These are phyloP conservation scores for Megathymus violae DNA, from an alignment of 1,140 invertebrate species.

Conservation along the genomic window DNA sequence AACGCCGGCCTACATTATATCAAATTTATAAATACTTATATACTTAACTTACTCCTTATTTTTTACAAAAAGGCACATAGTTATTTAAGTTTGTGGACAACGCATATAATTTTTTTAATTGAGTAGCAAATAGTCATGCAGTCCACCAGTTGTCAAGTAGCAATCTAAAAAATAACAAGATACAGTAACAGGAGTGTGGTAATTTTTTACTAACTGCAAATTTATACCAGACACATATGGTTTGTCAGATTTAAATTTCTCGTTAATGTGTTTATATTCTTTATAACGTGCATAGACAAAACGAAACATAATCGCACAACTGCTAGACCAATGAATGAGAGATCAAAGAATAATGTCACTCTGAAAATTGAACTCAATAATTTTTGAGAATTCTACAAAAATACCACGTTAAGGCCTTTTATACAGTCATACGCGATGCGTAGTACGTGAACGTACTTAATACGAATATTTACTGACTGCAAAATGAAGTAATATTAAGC, in stretches of 20 bases:
- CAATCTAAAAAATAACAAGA: too few relatives aligned
- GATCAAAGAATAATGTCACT: conserved; percentile 61
- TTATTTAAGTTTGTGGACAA: too few relatives aligned
- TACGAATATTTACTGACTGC: not conserved
- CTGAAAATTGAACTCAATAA: conserved; percentile 46
- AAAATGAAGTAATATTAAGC: not conserved
- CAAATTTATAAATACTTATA: not conserved
- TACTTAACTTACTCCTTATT: too few relatives aligned
- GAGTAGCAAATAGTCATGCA: too few relatives aligned
- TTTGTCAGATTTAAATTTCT: not conserved
- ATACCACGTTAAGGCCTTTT: conserved; percentile 36
- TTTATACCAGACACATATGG: too few relatives aligned
- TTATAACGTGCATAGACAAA: conserved; percentile 15
- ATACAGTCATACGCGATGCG: conserved; percentile 9
- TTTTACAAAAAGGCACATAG: too few relatives aligned
- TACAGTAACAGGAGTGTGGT: too few relatives aligned
- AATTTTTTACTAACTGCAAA: too few relatives aligned
- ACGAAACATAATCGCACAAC: conserved; percentile 56
- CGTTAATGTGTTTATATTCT: not conserved
- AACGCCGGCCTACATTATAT: conserved; percentile 34
- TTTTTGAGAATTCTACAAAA: conserved; percentile 52
- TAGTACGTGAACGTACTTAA: too few relatives aligned
- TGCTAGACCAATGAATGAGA: conserved; percentile 57
- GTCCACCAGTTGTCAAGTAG: too few relatives aligned
- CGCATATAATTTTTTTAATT: too few relatives aligned